Percentiles rank a stretch among this genome's conserved stretches.
phyloP scores from a whole-genome alignment of 2,888 invertebrate genomes.

The Dastarcus helophoroides region DNA sequence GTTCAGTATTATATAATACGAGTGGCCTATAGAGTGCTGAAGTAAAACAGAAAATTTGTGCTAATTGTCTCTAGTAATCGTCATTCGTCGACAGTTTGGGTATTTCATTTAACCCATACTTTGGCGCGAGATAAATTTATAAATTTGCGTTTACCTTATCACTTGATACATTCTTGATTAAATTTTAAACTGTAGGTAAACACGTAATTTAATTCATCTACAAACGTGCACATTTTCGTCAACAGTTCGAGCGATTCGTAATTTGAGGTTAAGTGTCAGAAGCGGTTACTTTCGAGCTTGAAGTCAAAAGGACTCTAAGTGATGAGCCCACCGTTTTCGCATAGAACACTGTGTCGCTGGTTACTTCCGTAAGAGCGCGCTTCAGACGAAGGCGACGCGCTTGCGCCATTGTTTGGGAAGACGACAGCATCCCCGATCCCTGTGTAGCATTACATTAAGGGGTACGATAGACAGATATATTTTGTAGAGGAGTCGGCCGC shows the following conservation, averaged over 20 bases:
- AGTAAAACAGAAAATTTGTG: too few species aligned
- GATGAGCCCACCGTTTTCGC: constrained; percentile 23
- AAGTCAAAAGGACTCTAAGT: constrained; percentile 25
- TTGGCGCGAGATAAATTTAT: constrained; percentile 10
- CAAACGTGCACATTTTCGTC: constrained; percentile 1
- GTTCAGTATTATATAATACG: too few species aligned
- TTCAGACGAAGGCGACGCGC: constrained; percentile 74
- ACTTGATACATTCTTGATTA: constrained; percentile 17
- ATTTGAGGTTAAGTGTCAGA: constrained; percentile 25
- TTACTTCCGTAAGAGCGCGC: constrained; percentile 82
- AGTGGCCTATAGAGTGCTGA: too few species aligned
- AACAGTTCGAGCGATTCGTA: too few species aligned
- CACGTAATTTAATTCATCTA: constrained; percentile 2
- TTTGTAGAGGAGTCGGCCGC: too few species aligned
- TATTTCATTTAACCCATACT: too few species aligned
- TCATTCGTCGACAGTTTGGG: too few species aligned
- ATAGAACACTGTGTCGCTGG: constrained; percentile 71
- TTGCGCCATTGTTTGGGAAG: constrained; percentile 84
- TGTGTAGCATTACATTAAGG: constrained; percentile 19
- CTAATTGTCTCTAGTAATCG: too few species aligned
- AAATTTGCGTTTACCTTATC: constrained; percentile 17
- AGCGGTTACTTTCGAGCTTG: constrained; percentile 23
- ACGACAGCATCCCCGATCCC: constrained; percentile 75
- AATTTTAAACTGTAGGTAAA: constrained; percentile 14
- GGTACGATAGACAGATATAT: too few species aligned